Base-by-base conservation (phyloP, 2,113 vertebrate genomes). In the Varanus salvator region DNA sequence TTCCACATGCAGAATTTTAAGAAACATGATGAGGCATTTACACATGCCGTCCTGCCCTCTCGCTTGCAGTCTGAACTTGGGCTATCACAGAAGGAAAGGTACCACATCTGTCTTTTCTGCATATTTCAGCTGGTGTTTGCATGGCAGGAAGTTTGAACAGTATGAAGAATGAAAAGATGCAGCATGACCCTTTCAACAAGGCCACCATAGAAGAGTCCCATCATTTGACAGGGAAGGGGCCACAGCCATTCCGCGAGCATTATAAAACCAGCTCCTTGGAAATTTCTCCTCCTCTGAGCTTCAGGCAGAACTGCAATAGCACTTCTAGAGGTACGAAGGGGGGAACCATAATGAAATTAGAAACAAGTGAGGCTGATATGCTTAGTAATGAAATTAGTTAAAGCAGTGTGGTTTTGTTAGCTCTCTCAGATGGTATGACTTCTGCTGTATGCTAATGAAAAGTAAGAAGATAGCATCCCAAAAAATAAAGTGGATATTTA, bases 251-350 rank as follows among this genome's bases (percentile, higher is more conserved):
- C 34, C 93, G 84, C 38, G 95, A 94, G 74, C 72, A 91, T 54
- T 92, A 86, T 8, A 90, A 94, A 27, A 27, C 93, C 72, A 89
- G 91, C 80, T 34, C 96, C 80, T 84, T 96, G 68, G 97, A 94
- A 29, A 84, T 88, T 86, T 29, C 68, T 8, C 8, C 89, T 64
- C 44, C 91, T 48, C 54, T 74, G 27, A 86, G 54, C 69, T 87
- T 95, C 72, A 94, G 95, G 77, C 97, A 97, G 86, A 95, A 95
- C 76, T 85, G 31, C 12, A 21, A 92, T 29, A 95, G 95, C 21
- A 74, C 80, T 89, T 96, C 90, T 87, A 94, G 93, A 98, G 98
- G 98, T 99, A 95, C 91, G 92, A 6, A 82, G 84, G 85, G 1
- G 25, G 6, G 89, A 76, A 44, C 50, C 17, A 25, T 12, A 54